Evolutionary conservation across 2,113 vertebrate species (phyloP).

Genomic region (Oreochromis aureus): DNA sequence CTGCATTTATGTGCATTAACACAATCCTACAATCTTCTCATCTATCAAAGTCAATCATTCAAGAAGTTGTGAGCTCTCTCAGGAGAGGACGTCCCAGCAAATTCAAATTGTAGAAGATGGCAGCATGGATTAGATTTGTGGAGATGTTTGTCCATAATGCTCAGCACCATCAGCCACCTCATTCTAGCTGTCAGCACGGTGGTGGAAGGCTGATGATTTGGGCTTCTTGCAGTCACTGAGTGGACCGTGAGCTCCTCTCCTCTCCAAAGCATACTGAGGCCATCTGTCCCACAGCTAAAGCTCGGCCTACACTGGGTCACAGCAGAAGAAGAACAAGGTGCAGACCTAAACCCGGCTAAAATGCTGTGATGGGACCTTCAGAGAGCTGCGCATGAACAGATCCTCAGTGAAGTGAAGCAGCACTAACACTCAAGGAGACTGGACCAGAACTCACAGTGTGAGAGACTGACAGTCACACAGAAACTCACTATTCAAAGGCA

Average conservation of each 20-base stretch:
- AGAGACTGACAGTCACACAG: not conserved
- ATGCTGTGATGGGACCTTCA: not conserved
- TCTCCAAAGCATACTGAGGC: not conserved
- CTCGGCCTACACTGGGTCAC: not conserved
- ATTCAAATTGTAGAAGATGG: not conserved
- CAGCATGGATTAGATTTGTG: not conserved
- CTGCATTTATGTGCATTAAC: not conserved
- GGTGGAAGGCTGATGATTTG: not conserved
- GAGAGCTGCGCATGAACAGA: not conserved
- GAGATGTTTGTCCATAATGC: not conserved
- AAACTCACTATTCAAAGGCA: not conserved
- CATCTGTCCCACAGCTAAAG: not conserved
- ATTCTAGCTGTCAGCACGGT: not conserved
- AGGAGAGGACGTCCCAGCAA: not conserved
- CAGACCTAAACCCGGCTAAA: not conserved
- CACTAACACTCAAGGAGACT: not conserved
- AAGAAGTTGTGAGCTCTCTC: not conserved
- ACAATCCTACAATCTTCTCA: not conserved
- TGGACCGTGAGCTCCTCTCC: fast-evolving
- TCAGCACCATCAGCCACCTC: not conserved
- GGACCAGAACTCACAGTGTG: not conserved
- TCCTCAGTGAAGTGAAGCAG: not conserved
- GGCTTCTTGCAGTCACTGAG: not conserved
- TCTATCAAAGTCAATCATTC: not conserved
- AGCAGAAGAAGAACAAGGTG: not conserved